Evolutionary conservation across 2,888 invertebrate species (phyloP).

Genomic region (Xanthorhoe designata): DNA sequence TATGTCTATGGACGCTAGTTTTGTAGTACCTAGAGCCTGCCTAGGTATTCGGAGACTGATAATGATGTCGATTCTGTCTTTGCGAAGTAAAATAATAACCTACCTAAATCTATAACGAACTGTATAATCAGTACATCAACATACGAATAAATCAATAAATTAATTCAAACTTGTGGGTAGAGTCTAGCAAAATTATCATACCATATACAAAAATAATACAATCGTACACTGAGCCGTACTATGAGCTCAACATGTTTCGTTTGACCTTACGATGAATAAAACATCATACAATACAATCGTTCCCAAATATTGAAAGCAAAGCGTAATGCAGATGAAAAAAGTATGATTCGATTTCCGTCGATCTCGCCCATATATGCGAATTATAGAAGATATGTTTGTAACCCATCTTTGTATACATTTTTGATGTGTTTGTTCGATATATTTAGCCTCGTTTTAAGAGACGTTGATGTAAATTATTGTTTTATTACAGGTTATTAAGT

Average conservation of each 20-base stretch:
- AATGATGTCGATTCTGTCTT: too few relatives aligned
- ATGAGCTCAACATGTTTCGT: constrained; percentile 34
- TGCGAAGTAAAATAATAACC: too few relatives aligned
- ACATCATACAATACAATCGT: constrained; percentile 41
- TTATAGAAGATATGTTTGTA: not conserved
- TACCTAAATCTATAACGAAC: too few relatives aligned
- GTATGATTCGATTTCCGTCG: constrained; percentile 32
- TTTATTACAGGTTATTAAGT: too few relatives aligned
- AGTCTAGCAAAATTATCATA: constrained; percentile 31
- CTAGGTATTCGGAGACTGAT: constrained; percentile 12
- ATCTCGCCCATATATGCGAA: constrained; percentile 16
- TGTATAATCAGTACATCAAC: not conserved
- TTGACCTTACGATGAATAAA: constrained; percentile 45
- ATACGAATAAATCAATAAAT: constrained; percentile 11
- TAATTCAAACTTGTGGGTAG: constrained; percentile 23
- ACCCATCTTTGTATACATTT: not conserved
- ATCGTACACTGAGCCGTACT: constrained; percentile 20
- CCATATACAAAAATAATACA: constrained; percentile 33
- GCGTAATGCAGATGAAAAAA: constrained; percentile 39
- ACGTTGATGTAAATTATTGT: too few relatives aligned
- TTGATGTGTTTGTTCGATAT: too few relatives aligned
- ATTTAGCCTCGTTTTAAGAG: too few relatives aligned
- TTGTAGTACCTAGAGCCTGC: constrained; percentile 8
- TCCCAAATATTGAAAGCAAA: constrained; percentile 41
- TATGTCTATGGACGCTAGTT: too few relatives aligned